Percentiles rank a stretch among this genome's conserved stretches.
Evolutionary conservation across 2,797 vertebrate genomes (phyloP).

Genomic region (Peromyscus melanophrys): DNA sequence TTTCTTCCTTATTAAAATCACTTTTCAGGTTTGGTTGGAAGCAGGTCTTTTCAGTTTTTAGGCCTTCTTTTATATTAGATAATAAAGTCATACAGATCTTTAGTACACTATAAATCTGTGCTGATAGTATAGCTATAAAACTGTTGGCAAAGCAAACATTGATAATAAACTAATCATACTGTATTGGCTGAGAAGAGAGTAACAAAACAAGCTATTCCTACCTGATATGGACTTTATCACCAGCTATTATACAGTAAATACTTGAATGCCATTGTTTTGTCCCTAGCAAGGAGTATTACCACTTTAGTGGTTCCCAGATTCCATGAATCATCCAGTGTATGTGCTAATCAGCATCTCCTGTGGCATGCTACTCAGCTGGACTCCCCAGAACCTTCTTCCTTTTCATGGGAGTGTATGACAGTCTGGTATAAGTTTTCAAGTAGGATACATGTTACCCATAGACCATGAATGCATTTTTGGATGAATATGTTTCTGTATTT

Average conservation of each 20-base stretch:
- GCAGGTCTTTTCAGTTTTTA: neutral
- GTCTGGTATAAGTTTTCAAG: neutral
- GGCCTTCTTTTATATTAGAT: conserved; percentile 8
- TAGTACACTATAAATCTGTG: conserved; percentile 33
- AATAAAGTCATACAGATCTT: conserved; percentile 38
- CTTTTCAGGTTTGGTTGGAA: conserved; percentile 13
- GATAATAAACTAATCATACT: conserved; percentile 55
- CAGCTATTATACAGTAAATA: conserved; percentile 43
- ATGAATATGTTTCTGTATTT: neutral
- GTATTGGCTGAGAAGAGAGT: neutral
- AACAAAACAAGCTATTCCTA: conserved; percentile 52
- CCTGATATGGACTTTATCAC: conserved; percentile 23
- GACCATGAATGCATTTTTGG: neutral
- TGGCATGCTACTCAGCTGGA: neutral
- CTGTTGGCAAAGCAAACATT: conserved; percentile 37
- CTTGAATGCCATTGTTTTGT: conserved; percentile 22
- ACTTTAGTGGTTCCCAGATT: neutral
- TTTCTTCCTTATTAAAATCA: conserved; percentile 7
- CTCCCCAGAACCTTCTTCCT: neutral
- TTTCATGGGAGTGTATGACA: neutral
- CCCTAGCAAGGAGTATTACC: neutral
- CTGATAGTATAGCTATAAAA: conserved; percentile 63
- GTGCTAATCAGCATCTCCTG: neutral
- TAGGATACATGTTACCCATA: neutral
- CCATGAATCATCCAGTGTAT: neutral